Evolutionary conservation across 2,113 vertebrate species (phyloP).

Genomic region (Phyllostomus hastatus): DNA sequence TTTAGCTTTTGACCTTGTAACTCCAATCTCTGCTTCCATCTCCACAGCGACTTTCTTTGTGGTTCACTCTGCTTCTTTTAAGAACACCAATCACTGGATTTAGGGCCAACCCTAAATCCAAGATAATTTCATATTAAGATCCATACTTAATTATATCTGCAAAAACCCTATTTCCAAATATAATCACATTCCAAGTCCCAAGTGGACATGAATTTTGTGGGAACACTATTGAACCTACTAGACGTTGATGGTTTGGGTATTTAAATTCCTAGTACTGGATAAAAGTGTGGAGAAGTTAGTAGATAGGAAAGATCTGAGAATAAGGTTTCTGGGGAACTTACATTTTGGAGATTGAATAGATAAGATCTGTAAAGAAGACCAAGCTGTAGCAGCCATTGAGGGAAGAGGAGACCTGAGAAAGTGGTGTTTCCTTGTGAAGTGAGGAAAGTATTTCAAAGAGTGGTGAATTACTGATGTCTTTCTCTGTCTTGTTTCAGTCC

Average conservation of each 20-base stretch:
- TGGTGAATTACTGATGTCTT: neutral
- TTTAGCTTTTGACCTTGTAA: neutral
- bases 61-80: neutral
- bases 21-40: neutral
- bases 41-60: neutral
- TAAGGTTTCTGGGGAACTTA: neutral
- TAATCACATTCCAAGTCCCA: neutral
- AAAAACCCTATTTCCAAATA: neutral
- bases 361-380: neutral
- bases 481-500: neutral
- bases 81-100: neutral
- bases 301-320: neutral
- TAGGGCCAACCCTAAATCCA: neutral
- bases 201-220: neutral
- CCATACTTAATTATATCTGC: neutral
- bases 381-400: neutral
- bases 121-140: neutral
- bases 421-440: neutral
- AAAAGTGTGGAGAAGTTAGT: neutral
- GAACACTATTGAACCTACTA: neutral
- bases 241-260: neutral
- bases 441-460: neutral
- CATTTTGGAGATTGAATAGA: neutral
- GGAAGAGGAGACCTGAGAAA: neutral
- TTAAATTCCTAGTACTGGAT: neutral